phyloP scores from a whole-genome alignment of 2,888 invertebrate genomes.

The Hydrotaea diabolus region DNA sequence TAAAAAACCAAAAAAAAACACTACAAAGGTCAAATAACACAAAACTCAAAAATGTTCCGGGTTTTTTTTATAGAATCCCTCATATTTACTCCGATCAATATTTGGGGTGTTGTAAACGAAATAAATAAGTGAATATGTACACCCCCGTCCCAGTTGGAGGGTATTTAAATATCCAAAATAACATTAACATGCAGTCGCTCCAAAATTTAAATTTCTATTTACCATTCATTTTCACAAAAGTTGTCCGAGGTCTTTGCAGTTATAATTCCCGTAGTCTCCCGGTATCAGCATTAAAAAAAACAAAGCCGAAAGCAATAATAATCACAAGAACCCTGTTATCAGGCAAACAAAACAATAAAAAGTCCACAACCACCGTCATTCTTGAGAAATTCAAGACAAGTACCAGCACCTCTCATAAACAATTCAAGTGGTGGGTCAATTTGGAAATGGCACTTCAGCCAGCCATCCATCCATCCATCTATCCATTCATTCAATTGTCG shows the following conservation, averaged over 20 bases:
- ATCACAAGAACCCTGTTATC: slow-evolving; percentile 24
- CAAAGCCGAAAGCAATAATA: not conserved
- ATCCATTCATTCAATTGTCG: not conserved
- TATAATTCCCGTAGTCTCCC: not conserved
- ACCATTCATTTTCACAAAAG: not conserved
- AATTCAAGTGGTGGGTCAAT: slow-evolving; percentile 35
- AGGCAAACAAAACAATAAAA: slow-evolving; percentile 23
- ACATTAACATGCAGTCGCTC: not conserved
- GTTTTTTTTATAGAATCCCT: too few relatives aligned
- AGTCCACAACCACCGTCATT: not conserved
- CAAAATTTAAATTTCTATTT: not conserved
- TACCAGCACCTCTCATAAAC: slow-evolving; percentile 27
- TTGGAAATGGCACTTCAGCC: slow-evolving; percentile 26
- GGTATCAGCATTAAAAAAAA: not conserved
- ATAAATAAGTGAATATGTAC: too few relatives aligned
- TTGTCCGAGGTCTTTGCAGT: slow-evolving; percentile 32
- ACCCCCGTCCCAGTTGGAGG: too few relatives aligned
- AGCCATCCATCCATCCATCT: too few relatives aligned
- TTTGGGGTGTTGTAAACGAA: too few relatives aligned
- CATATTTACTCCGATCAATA: too few relatives aligned
- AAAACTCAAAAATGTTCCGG: too few relatives aligned
- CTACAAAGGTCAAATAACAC: too few relatives aligned
- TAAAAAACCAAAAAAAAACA: too few relatives aligned
- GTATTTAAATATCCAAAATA: not conserved
- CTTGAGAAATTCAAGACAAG: slow-evolving; percentile 36